Conservation (phyloP, 2,888 invertebrate genomes). For the Xestobium rufovillosum region DNA sequence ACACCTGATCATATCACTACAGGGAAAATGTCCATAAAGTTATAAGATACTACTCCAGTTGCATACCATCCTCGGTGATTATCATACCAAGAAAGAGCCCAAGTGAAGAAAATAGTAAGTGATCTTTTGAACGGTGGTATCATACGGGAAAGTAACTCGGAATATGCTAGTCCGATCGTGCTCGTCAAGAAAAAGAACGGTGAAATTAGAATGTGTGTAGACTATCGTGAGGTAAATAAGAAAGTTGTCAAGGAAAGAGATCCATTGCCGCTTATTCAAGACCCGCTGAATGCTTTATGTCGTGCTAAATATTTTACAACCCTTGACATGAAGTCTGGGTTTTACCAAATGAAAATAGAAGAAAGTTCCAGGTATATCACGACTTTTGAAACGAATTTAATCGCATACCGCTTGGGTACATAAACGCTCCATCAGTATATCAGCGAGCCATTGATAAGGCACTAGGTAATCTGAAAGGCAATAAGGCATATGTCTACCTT, state of each 20-base stretch:
- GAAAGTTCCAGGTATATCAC: too few species aligned
- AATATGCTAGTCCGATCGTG: conserved; percentile 24
- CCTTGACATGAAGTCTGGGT: conserved; percentile 24
- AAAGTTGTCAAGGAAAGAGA: conserved; percentile 22
- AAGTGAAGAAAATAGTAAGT: conserved; percentile 20
- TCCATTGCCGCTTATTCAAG: conserved; percentile 20
- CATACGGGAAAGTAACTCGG: conserved; percentile 23
- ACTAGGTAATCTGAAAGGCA: too few species aligned
- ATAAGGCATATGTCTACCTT: conserved; percentile 22
- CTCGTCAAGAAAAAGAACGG: conserved; percentile 25
- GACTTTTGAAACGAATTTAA: too few species aligned
- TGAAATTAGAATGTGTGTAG: conserved; percentile 20
- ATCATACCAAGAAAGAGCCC: conserved; percentile 18
- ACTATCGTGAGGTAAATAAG: conserved; percentile 23
- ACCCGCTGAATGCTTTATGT: conserved; percentile 23
- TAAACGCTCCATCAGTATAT: conserved; percentile 20
- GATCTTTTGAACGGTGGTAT: conserved; percentile 21
- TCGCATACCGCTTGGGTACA: conserved; percentile 22
- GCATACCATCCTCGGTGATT: conserved; percentile 21
- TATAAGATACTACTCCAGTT: conserved; percentile 17
- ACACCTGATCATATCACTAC: conserved; percentile 18
- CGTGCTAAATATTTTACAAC: conserved; percentile 20
- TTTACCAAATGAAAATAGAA: conserved; percentile 24
- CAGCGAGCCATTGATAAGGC: conserved; percentile 21
- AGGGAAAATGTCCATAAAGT: conserved; percentile 16